phyloP scores from a whole-genome alignment of 2,113 vertebrate species.

The Glareola pratincola region DNA sequence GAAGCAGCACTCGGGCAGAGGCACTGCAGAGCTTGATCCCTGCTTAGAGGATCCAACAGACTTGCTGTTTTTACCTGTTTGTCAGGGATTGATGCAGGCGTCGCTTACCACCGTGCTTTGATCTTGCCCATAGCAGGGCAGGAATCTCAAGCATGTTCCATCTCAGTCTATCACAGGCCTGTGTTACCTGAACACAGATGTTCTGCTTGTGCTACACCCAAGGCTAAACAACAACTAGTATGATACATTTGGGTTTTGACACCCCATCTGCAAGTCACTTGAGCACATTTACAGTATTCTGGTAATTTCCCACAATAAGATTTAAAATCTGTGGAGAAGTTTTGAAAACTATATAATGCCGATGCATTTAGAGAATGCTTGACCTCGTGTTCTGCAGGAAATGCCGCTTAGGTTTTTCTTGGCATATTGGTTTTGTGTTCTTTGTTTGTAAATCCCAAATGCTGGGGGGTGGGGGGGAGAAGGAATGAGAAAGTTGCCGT shows the following conservation, averaged over 20 bases:
- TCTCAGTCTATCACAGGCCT: not conserved
- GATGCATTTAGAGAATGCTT: not conserved
- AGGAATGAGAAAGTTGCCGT: not conserved
- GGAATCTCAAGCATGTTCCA: not conserved
- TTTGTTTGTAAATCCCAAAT: not conserved
- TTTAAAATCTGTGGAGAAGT: not conserved
- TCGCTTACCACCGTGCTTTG: not conserved
- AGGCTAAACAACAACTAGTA: not conserved
- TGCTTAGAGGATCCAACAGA: not conserved
- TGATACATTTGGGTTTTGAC: not conserved
- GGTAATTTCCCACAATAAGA: not conserved
- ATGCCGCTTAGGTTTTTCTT: not conserved
- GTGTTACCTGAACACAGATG: not conserved
- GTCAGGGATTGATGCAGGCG: not conserved
- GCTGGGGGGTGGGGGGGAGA: rapidly evolving
- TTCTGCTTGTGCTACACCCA: not conserved
- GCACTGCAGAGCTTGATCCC: not conserved
- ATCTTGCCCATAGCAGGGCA: not conserved
- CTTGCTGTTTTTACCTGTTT: not conserved
- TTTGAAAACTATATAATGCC: not conserved
- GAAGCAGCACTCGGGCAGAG: not conserved
- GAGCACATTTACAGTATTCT: not conserved
- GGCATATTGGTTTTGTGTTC: not conserved
- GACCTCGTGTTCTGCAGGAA: not conserved
- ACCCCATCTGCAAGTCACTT: not conserved